Evolutionary conservation across 2,888 invertebrate genomes (phyloP), one percentile per base, ranked within the genome.

Genomic region (Augiades crinisus): DNA sequence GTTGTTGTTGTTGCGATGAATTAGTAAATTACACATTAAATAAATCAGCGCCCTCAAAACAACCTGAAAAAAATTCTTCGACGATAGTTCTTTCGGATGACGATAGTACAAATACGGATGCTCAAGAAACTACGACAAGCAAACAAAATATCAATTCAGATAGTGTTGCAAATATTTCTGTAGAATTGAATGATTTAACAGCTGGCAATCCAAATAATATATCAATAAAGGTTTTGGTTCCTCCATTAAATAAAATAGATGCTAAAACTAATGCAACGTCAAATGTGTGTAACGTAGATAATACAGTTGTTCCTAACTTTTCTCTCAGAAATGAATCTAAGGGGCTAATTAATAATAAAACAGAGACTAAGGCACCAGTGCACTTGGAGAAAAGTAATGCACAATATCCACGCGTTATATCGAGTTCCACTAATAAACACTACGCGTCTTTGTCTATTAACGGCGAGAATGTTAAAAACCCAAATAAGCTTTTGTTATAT

Each of bases 21-120:
- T n/a, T n/a, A n/a, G n/a, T n/a, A n/a, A n/a, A n/a, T n/a, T n/a
- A n/a, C n/a, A n/a, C n/a, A n/a, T n/a, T n/a, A n/a, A n/a, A 4
- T 5, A n/a, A 5, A 40, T 1, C 13, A 7, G 12, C 1, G 6
- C 38, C 12, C 13, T 4, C 3, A 38, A 38, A 27, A 27, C n/a
- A 10, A 12, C 4, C 5, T 16, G 16, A 30, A 7, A 30, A 41
- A 30, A 41, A 17, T 5, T 3, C 2, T 37, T 40, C 27, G 17
- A 41, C 41, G 4, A 41, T 41, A 41, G 16, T 41, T 10, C 27
- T 27, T 2, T 31, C 31, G 5, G 13, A 19, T 8, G 43, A 50
- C 8, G 50, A 43, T 3, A 5, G 7, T 24, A 13, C 27, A 4
- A 22, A 22, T 21, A 50, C 22, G 7, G 19, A 6, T 14, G 8